Evolutionary conservation across 2,888 invertebrate species (phyloP), one percentile per base, ranked within the genome.

Genomic region (Camponotus fellah): DNA sequence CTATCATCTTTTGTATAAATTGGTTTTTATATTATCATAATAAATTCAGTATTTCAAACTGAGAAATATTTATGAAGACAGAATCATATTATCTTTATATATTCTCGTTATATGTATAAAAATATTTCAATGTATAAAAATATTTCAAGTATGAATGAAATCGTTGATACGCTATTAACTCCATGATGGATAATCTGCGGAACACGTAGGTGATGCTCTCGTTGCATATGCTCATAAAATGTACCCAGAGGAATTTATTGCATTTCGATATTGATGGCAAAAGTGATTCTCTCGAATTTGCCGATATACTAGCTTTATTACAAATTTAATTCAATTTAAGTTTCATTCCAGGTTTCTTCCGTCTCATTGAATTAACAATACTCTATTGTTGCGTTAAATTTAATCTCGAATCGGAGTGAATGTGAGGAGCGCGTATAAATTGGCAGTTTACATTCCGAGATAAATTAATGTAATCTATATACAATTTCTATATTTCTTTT

Each of bases 271-370:
- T 71, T 71, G 46, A 71, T 46, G 9, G 34, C 46, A 69, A 69
- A 79, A 69, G 69, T 69, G 46, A 60, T 21, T 26, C 17, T 1
- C 8, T 46, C 17, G 26, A 12, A n/a, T 71, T 71, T 46, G 60
- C 37, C 17, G n/a, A 71, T 80, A 71, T 53, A 53, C 1, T 4
- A 26, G 40, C 53, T 68, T 86, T 79, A 77, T 88, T 85, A 88
- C 66, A 82, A 85, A 88, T 85, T 87, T 83, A 88, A 69, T 86
- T 62, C 88, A 87, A 88, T 88, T 85, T 83, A 88, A 88, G 82
- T 88, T 86, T 86, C 65, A 56, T 72, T 83, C 65, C 66, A 60
- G 34, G 21, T 81, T 72, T 43, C 56, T 79, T 87, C 76, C 64
- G 26, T 56, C 65, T 49, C 46, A 62, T 69, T 81, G 68, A 84